Evolutionary conservation across 37 sponge, comb jelly and placozoan genomes (phyloP).

Genomic region (Amphimedon queenslandica): DNA sequence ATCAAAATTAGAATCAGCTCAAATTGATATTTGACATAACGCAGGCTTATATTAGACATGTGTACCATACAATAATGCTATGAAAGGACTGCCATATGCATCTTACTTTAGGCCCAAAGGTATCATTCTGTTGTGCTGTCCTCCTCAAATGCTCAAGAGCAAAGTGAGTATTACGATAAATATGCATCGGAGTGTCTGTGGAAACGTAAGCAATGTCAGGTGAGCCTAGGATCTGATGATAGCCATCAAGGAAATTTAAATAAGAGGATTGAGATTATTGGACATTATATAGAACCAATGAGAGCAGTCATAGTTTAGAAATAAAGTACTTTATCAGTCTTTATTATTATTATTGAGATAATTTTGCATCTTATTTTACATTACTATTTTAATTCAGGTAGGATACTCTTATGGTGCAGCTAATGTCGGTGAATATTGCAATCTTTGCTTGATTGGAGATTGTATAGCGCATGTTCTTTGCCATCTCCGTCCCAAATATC

Average conservation of each 20-base stretch:
- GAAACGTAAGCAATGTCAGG: conserved; percentile 71
- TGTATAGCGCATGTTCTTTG: conserved; percentile 57
- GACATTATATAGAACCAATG: too few relatives aligned
- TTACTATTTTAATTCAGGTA: neutral
- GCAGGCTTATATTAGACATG: too few relatives aligned
- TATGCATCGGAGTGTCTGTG: conserved; percentile 85
- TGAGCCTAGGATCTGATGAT: conserved; percentile 56
- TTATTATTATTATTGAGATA: too few relatives aligned
- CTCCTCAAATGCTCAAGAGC: conserved; percentile 82
- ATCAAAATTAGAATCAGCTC: too few relatives aligned
- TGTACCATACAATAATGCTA: neutral
- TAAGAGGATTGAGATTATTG: neutral
- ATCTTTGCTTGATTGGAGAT: conserved; percentile 53
- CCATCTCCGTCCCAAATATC: conserved; percentile 93
- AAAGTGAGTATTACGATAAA: conserved; percentile 83
- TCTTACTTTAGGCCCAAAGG: conserved; percentile 70
- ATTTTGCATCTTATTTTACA: neutral
- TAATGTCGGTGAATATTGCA: conserved; percentile 91
- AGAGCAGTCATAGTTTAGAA: too few relatives aligned
- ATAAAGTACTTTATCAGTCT: too few relatives aligned
- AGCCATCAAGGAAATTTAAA: neutral
- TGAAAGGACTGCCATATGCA: neutral
- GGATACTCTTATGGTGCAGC: conserved; percentile 57
- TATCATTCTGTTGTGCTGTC: conserved; percentile 44
- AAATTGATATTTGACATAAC: too few relatives aligned